Conservation (phyloP, 1,140 invertebrate genomes). For the Homarus americanus region DNA sequence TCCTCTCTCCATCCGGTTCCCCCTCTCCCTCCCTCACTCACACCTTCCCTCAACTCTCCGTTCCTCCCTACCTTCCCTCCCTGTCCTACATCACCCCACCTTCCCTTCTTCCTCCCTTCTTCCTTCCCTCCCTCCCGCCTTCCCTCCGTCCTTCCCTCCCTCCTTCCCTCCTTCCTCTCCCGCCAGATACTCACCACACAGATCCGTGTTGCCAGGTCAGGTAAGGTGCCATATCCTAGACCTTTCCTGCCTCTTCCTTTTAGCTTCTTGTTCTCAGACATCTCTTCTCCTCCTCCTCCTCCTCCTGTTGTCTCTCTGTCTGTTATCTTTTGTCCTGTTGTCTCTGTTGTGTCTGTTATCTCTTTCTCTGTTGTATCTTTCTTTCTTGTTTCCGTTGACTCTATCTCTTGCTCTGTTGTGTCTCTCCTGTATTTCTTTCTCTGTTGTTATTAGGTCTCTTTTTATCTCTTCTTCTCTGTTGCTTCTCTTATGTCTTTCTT, state of each 20-base stretch:
- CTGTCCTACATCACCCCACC: not conserved
- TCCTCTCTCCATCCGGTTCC: not conserved
- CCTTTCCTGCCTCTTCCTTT: not conserved
- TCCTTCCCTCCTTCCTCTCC: not conserved
- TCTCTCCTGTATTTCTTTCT: not conserved
- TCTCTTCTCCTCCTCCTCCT: not conserved
- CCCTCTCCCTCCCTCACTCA: not conserved
- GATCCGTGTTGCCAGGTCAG: not conserved
- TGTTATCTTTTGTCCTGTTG: too few species aligned
- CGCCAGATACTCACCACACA: not conserved
- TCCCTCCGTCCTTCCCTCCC: conserved; percentile 21
- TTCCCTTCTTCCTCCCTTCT: not conserved
- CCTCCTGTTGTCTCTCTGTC: not conserved
- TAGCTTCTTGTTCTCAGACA: not conserved
- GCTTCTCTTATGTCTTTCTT: too few species aligned
- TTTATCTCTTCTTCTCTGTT: too few species aligned
- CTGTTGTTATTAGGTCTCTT: too few species aligned
- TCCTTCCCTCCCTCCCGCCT: conserved; percentile 23
- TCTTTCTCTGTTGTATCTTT: not conserved
- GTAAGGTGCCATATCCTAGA: not conserved
- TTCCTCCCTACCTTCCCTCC: too few species aligned
- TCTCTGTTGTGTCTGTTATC: too few species aligned
- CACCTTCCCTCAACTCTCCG: too few species aligned
- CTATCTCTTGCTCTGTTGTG: too few species aligned
- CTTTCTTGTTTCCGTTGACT: too few species aligned